phyloP scores from a whole-genome alignment of 2,888 invertebrate genomes.

The Cheilosia soror region DNA sequence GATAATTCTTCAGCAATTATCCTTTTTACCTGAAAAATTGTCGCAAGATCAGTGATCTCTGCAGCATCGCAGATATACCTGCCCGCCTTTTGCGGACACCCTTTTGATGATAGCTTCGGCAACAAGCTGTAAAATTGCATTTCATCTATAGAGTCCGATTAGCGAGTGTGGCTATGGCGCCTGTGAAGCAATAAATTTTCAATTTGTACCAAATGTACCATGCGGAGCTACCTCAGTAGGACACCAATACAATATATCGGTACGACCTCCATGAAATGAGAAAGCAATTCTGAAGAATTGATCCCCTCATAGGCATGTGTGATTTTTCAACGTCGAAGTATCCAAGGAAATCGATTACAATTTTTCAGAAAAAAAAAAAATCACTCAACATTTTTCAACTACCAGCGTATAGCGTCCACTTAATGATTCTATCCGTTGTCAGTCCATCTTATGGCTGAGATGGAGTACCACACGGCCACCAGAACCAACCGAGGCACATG shows the following conservation, averaged over 20 bases:
- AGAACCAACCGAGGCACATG: slow-evolving; percentile 40
- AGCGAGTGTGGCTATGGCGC: slow-evolving; percentile 56
- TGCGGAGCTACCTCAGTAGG: slow-evolving; percentile 68
- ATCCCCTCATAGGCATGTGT: slow-evolving; percentile 17
- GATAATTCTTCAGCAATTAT: slow-evolving; percentile 37
- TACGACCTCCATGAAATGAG: slow-evolving; percentile 40
- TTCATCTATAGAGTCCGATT: background rate
- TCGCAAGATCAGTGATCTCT: slow-evolving; percentile 19
- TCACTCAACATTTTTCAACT: slow-evolving; percentile 58
- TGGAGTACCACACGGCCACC: background rate
- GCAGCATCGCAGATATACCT: slow-evolving; percentile 10
- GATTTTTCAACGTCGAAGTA: slow-evolving; percentile 60
- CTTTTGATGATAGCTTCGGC: slow-evolving; percentile 43
- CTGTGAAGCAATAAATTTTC: slow-evolving; percentile 58
- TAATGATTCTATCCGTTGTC: slow-evolving; percentile 59
- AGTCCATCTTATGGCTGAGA: background rate
- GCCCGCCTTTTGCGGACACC: slow-evolving; percentile 49
- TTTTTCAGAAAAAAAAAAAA: slow-evolving; percentile 50
- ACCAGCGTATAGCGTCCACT: slow-evolving; percentile 23
- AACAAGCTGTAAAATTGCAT: slow-evolving; percentile 30
- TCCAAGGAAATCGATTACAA: slow-evolving; percentile 54
- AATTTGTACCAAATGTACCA: slow-evolving; percentile 48
- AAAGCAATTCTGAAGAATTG: slow-evolving; percentile 37
- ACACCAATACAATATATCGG: slow-evolving; percentile 12
- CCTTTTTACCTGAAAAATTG: slow-evolving; percentile 37